Evolutionary conservation across 2,113 vertebrate species (phyloP).

Genomic region (Neopipo cinnamomea): DNA sequence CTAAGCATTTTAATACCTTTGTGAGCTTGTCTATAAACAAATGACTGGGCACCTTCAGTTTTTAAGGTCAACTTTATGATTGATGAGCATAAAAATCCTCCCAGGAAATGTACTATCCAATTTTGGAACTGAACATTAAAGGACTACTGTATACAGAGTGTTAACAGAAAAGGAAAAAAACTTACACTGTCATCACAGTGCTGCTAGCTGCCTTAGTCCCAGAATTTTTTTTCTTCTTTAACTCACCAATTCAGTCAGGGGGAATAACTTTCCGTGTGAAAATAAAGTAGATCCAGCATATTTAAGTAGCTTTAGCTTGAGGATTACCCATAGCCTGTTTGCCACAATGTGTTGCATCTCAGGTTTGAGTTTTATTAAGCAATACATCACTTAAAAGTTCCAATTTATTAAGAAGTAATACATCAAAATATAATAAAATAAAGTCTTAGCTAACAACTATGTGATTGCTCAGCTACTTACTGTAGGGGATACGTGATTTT

Average conservation of each 20-base stretch:
- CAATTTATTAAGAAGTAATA: conserved; percentile 45
- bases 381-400: conserved; percentile 23
- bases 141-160: background rate
- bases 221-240: background rate
- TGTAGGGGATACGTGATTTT: background rate
- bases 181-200: background rate
- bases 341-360: background rate
- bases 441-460: background rate
- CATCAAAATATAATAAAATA: conserved; percentile 39
- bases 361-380: conserved; percentile 23
- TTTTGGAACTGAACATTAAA: background rate
- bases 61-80: background rate
- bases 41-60: background rate
- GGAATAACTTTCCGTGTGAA: background rate
- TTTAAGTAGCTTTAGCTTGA: background rate
- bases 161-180: background rate
- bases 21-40: conserved; percentile 41
- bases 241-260: background rate
- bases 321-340: background rate
- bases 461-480: conserved; percentile 23
- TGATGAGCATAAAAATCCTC: background rate
- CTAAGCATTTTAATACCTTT: conserved; percentile 5
- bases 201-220: background rate
- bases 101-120: background rate
- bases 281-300: background rate